Evolutionary conservation across 2,113 vertebrate species (phyloP).

Genomic region (Carassius gibelio): DNA sequence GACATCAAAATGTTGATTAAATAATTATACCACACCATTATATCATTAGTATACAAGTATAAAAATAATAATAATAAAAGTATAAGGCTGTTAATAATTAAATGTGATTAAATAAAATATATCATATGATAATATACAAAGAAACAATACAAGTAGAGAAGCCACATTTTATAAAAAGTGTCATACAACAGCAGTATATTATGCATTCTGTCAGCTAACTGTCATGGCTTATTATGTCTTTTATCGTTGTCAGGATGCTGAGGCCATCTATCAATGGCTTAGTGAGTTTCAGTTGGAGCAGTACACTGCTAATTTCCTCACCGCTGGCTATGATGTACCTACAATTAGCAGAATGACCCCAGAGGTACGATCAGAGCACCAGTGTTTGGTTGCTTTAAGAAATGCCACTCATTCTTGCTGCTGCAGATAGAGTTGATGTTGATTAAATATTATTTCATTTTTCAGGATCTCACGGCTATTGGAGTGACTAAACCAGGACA

Average conservation of each 20-base stretch:
- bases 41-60: too few species aligned
- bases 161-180: neutral
- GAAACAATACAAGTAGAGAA: too few species aligned
- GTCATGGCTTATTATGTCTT: neutral
- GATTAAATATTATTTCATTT: neutral
- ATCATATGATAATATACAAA: too few species aligned
- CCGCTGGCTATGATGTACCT: slow-evolving; percentile 89
- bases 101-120: too few species aligned
- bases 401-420: neutral
- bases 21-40: too few species aligned
- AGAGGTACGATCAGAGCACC: slow-evolving; percentile 76
- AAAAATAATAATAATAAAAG: too few species aligned
- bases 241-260: slow-evolving; percentile 81
- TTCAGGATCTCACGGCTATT: slow-evolving; percentile 91
- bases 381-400: neutral
- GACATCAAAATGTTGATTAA: too few species aligned
- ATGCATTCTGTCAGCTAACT: neutral
- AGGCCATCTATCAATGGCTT: slow-evolving; percentile 94
- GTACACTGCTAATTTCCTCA: slow-evolving; percentile 88
- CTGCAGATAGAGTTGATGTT: neutral
- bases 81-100: too few species aligned
- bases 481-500: slow-evolving; percentile 95
- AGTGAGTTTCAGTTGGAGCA: slow-evolving; percentile 93
- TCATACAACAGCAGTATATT: neutral
- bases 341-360: slow-evolving; percentile 98